Conservation (phyloP, 2,888 invertebrate genomes). For the Capitulum mitella region DNA sequence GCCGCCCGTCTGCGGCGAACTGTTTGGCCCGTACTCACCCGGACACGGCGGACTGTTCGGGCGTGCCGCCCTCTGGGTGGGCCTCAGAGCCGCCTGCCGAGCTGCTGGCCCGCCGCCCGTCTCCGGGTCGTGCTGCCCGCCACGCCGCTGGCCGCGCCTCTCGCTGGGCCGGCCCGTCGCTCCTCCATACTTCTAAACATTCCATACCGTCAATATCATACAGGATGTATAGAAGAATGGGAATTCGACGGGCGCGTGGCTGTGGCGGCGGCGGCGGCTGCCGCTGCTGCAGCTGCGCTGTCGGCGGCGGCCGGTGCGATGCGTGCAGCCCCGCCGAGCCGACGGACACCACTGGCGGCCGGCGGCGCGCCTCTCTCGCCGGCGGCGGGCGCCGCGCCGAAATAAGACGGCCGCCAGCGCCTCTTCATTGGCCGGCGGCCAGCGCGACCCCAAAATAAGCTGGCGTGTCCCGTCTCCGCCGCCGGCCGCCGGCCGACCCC, state of each 20-base stretch:
- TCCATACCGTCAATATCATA: slow-evolving; percentile 58
- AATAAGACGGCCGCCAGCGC: slow-evolving; percentile 26
- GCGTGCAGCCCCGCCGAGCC: background rate
- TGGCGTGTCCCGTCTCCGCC: background rate
- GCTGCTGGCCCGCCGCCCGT: too few species aligned
- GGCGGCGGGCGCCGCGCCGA: slow-evolving; percentile 10
- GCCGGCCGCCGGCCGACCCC: too few species aligned
- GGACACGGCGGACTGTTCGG: too few species aligned
- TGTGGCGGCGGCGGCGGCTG: background rate
- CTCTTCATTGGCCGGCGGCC: background rate
- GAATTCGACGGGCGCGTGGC: slow-evolving; percentile 13
- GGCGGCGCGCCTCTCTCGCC: slow-evolving; percentile 27
- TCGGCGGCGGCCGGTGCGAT: background rate
- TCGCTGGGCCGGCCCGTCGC: background rate
- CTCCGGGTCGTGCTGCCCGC: too few species aligned
- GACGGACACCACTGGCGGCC: slow-evolving; percentile 18
- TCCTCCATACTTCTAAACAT: slow-evolving; percentile 96
- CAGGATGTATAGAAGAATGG: slow-evolving; percentile 36
- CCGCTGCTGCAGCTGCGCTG: background rate
- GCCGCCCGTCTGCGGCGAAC: too few species aligned
- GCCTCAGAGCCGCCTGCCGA: too few species aligned
- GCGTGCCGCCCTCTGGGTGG: too few species aligned
- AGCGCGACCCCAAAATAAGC: slow-evolving; percentile 28
- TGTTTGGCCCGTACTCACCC: too few species aligned
- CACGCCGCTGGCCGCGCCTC: background rate